Conservation (phyloP, 2,797 vertebrate species). For the Hybognathus amarus region DNA sequence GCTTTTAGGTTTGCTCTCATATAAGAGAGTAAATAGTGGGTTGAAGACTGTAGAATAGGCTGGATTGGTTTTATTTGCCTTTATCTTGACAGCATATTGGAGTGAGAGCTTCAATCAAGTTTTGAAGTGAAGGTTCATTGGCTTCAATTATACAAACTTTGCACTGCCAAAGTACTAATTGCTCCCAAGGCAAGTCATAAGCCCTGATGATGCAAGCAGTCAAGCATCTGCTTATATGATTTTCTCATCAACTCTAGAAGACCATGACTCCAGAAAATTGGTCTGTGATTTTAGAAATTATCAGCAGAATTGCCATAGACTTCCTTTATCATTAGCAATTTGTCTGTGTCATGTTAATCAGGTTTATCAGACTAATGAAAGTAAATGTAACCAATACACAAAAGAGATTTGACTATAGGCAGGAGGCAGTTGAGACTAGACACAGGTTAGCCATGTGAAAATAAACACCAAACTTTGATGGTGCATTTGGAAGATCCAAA, state of each 20-base stretch:
- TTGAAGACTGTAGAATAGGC: too few species aligned
- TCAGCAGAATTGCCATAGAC: neutral
- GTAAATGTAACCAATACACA: neutral
- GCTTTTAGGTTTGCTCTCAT: too few species aligned
- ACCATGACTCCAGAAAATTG: neutral
- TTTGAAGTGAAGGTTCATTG: too few species aligned
- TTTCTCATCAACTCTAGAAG: neutral
- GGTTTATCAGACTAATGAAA: neutral
- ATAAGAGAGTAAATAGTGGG: too few species aligned
- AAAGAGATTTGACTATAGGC: neutral
- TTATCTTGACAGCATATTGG: too few species aligned
- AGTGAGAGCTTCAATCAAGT: too few species aligned
- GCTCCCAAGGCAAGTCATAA: too few species aligned
- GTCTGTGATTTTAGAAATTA: neutral
- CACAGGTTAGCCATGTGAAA: neutral
- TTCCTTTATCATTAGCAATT: neutral
- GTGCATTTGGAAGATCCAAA: constrained; percentile 3
- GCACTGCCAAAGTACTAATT: too few species aligned
- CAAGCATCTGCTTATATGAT: too few species aligned
- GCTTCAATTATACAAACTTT: too few species aligned
- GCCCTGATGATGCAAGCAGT: too few species aligned
- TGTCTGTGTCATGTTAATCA: neutral
- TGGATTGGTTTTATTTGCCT: too few species aligned
- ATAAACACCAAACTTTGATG: neutral
- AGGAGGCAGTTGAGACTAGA: neutral